Conservation (phyloP, 2,888 invertebrate species). For the Psylliodes chrysocephalus region DNA sequence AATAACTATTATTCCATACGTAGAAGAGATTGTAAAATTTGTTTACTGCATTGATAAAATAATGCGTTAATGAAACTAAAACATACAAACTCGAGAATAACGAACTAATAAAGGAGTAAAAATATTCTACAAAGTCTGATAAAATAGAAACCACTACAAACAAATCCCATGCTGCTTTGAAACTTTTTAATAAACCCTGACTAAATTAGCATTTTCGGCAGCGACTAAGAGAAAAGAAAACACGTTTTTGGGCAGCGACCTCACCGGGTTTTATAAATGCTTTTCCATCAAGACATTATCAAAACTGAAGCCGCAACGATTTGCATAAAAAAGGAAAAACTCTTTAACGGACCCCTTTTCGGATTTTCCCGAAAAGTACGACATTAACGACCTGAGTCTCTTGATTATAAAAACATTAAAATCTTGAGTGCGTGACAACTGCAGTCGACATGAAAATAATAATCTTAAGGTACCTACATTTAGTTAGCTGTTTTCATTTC, state of each 20-base stretch:
- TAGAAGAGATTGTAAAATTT: too few relatives aligned
- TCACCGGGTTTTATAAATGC: constrained; percentile 25
- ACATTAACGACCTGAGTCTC: constrained; percentile 52
- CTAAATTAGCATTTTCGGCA: constrained; percentile 20
- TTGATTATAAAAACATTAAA: constrained; percentile 66
- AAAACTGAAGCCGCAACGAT: constrained; percentile 42
- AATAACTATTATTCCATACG: too few relatives aligned
- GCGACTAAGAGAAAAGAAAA: constrained; percentile 16
- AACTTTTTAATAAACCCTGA: background rate
- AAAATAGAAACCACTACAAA: too few relatives aligned
- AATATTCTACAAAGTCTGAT: too few relatives aligned
- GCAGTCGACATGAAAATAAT: background rate
- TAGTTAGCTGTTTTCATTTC: too few relatives aligned
- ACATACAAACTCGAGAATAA: too few relatives aligned
- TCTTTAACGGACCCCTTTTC: constrained; percentile 59
- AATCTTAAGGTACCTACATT: too few relatives aligned
- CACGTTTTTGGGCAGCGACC: constrained; percentile 11
- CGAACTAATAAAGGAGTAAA: too few relatives aligned
- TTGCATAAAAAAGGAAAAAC: constrained; percentile 64
- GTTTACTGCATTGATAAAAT: too few relatives aligned
- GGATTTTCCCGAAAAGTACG: constrained; percentile 57
- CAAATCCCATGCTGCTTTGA: too few relatives aligned
- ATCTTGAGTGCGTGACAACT: constrained; percentile 46
- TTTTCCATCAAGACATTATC: constrained; percentile 37
- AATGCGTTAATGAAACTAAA: too few relatives aligned